phyloP scores from a whole-genome alignment of 1,140 invertebrate species.

The Contarinia nasturtii region DNA sequence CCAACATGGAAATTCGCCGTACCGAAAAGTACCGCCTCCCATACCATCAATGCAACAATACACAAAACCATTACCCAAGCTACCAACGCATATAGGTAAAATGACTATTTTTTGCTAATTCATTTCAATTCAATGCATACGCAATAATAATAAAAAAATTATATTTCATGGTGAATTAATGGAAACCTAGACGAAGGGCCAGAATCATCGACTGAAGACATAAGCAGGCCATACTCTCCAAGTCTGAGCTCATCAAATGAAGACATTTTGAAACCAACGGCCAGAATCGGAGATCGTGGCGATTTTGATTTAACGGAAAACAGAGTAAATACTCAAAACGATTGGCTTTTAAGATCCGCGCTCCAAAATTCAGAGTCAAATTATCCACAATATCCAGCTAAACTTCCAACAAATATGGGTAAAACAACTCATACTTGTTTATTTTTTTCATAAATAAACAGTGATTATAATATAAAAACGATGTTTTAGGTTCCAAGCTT shows the following conservation, averaged over 20 bases:
- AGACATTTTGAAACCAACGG: conserved; percentile 55
- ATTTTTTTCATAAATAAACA: no score
- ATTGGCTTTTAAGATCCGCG: conserved; percentile 11
- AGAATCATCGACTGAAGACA: conserved; percentile 53
- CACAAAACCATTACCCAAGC: conserved; percentile 35
- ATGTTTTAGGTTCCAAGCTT: conserved; percentile 5
- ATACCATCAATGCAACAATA: conserved; percentile 23
- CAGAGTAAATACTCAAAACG: conserved; percentile 14
- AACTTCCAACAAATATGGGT: conserved; percentile 1
- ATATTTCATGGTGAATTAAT: no score
- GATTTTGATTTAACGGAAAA: no score
- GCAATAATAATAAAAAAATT: no score
- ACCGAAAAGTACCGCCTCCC: no score
- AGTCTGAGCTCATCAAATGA: conserved; percentile 64
- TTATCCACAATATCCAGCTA: background rate
- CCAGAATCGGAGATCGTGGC: no score
- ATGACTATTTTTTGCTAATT: background rate
- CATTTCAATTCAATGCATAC: no score
- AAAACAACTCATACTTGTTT: no score
- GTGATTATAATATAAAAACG: background rate
- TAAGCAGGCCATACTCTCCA: conserved; percentile 56
- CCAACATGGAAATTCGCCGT: conserved; percentile 27
- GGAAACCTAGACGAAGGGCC: conserved; percentile 17
- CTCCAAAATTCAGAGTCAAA: background rate
- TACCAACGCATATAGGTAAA: conserved; percentile 18